phyloP scores from a whole-genome alignment of 2,113 vertebrate species.

The Peromyscus leucopus region DNA sequence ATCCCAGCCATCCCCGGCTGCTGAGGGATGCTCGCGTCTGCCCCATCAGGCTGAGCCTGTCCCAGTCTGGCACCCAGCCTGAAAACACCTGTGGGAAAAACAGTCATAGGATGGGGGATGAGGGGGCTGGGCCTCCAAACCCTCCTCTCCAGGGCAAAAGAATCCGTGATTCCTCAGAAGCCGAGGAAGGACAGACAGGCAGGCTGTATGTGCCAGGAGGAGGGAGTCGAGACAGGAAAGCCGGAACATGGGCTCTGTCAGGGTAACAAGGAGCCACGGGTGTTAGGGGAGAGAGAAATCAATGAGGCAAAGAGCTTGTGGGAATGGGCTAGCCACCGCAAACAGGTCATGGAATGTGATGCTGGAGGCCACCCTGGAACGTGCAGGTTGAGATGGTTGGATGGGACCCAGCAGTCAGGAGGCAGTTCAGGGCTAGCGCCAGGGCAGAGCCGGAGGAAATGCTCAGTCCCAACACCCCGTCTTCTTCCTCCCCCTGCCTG shows the following conservation, averaged over 20 bases:
- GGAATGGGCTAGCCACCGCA: not conserved
- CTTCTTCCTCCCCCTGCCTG: not conserved
- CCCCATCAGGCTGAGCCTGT: not conserved
- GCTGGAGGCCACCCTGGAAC: not conserved
- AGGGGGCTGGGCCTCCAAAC: not conserved
- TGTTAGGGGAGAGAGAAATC: not conserved
- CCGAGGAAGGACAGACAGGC: not conserved
- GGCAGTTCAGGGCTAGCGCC: not conserved
- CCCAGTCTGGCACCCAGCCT: not conserved
- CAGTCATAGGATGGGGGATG: not conserved
- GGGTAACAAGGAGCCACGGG: not conserved
- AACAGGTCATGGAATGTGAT: not conserved
- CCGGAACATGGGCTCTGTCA: accelerated
- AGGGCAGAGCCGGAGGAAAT: not conserved
- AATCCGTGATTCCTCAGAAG: not conserved
- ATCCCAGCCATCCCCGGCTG: not conserved
- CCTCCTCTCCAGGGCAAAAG: not conserved
- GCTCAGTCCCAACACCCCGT: not conserved
- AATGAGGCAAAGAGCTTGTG: not conserved
- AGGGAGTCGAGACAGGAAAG: accelerated
- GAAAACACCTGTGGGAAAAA: not conserved
- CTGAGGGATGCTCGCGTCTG: not conserved
- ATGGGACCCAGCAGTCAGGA: accelerated
- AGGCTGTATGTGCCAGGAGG: not conserved
- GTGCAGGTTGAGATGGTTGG: too few relatives aligned